These are phyloP conservation scores for Erebia ligea DNA, from an alignment of 2,888 invertebrate species.

Conservation along the genomic window DNA sequence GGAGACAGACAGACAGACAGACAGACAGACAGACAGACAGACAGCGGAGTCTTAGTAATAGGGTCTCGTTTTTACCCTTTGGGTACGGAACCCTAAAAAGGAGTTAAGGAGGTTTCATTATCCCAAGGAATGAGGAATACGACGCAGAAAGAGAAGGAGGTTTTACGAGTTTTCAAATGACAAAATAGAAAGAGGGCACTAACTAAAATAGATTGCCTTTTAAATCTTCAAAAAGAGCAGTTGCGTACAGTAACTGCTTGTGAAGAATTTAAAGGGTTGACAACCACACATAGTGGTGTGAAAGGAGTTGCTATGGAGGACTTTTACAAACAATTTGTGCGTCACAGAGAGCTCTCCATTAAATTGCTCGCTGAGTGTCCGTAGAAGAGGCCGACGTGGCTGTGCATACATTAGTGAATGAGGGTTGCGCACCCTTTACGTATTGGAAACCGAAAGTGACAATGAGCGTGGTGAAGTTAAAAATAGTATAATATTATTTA, in stretches of 20 bases:
- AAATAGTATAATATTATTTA: conserved; percentile 25
- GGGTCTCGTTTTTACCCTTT: too few species aligned
- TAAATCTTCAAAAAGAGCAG: conserved; percentile 24
- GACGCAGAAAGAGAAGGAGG: too few species aligned
- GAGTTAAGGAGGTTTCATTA: too few species aligned
- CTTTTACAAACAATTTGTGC: conserved; percentile 69
- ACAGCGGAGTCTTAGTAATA: too few species aligned
- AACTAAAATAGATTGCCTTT: not conserved
- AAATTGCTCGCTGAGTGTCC: conserved; percentile 67
- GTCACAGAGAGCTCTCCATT: conserved; percentile 63
- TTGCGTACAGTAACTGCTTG: not conserved
- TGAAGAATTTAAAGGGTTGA: conserved; percentile 11
- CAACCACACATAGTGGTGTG: conserved; percentile 27
- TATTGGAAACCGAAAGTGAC: conserved; percentile 55
- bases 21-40: too few species aligned
- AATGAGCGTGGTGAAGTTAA: conserved; percentile 43
- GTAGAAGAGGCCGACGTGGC: conserved; percentile 56
- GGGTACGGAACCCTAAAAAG: too few species aligned
- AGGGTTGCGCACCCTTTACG: conserved; percentile 55
- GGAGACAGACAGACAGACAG: too few species aligned
- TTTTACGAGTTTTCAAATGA: not conserved
- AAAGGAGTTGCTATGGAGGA: conserved; percentile 43
- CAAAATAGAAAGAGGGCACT: not conserved
- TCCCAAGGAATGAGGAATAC: too few species aligned
- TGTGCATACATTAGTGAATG: conserved; percentile 65